Evolutionary conservation across 1,140 invertebrate species (phyloP).

Genomic region (Anoplolepis gracilipes): DNA sequence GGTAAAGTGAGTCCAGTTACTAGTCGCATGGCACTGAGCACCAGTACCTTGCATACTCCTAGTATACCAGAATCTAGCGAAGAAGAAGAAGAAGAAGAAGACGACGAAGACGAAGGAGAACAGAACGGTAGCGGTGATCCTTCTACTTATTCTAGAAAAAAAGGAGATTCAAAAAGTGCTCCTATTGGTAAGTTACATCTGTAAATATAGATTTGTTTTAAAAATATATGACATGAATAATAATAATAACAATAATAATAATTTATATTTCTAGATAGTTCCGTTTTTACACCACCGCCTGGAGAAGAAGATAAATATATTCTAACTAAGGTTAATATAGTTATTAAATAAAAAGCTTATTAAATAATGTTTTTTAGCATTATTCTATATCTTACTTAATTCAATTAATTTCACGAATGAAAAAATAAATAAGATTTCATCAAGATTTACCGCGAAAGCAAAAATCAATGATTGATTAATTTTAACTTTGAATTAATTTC

Average conservation of each 20-base stretch:
- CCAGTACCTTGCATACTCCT: slow-evolving; percentile 3
- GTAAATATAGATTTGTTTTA: not conserved
- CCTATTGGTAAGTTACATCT: slow-evolving; percentile 60
- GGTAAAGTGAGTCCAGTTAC: not conserved
- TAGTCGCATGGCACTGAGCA: slow-evolving; percentile 17
- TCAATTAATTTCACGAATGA: not conserved
- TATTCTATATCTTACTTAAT: not conserved
- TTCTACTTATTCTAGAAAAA: slow-evolving; percentile 14
- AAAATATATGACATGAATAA: too few relatives aligned
- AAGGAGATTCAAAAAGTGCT: slow-evolving; percentile 60
- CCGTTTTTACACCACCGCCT: slow-evolving; percentile 76
- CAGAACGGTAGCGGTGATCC: slow-evolving; percentile 34
- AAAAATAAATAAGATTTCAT: not conserved
- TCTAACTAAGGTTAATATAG: slow-evolving; percentile 78
- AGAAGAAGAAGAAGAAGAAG: slow-evolving; percentile 85
- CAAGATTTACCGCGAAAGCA: not conserved
- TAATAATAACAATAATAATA: slow-evolving; percentile 14
- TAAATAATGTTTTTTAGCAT: not conserved
- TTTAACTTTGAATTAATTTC: slow-evolving; percentile 24
- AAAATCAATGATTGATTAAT: not conserved
- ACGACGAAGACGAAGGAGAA: slow-evolving; percentile 76
- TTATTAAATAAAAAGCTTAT: not conserved
- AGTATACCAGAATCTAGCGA: slow-evolving; percentile 71
- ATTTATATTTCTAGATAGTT: slow-evolving; percentile 32
- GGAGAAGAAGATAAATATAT: slow-evolving; percentile 85